phyloP scores from a whole-genome alignment of 53 echinoderm and acorn worm species.

The Paelopatides confundens region DNA sequence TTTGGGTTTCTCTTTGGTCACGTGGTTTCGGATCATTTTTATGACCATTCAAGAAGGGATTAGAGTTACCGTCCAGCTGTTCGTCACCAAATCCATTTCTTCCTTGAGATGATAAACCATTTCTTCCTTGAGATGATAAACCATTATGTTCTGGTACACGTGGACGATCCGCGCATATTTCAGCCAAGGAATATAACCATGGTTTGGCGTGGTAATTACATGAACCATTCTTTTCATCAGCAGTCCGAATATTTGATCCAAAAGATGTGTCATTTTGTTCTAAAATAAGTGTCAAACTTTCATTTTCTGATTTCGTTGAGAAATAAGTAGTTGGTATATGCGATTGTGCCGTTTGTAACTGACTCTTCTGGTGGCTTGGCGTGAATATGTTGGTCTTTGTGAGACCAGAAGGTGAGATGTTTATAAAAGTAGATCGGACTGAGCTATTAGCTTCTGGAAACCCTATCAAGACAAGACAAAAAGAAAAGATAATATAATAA shows the following conservation, averaged over 20 bases:
- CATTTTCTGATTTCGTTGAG: not conserved
- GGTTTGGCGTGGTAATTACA: not conserved
- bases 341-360: slow-evolving; percentile 29
- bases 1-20: too few species aligned
- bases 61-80: too few species aligned
- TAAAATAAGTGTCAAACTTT: not conserved
- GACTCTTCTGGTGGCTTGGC: slow-evolving; percentile 4
- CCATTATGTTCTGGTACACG: slow-evolving; percentile 13
- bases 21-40: too few species aligned
- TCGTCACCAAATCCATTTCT: too few species aligned
- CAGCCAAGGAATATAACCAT: not conserved
- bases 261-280: slow-evolving; percentile 2
- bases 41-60: too few species aligned
- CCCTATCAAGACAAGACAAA: not conserved
- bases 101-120: too few species aligned
- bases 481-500: not conserved
- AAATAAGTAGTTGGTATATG: not conserved
- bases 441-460: not conserved
- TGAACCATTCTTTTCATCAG: not conserved
- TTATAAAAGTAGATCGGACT: not conserved
- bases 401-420: not conserved
- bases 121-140: too few species aligned
- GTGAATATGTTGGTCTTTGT: slow-evolving; percentile 40
- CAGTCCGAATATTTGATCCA: not conserved
- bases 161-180: slow-evolving; percentile 18